Percentiles rank a stretch among this genome's conserved stretches.
Evolutionary conservation across 1,140 invertebrate species (phyloP).

Genomic region (Orussus abietinus): DNA sequence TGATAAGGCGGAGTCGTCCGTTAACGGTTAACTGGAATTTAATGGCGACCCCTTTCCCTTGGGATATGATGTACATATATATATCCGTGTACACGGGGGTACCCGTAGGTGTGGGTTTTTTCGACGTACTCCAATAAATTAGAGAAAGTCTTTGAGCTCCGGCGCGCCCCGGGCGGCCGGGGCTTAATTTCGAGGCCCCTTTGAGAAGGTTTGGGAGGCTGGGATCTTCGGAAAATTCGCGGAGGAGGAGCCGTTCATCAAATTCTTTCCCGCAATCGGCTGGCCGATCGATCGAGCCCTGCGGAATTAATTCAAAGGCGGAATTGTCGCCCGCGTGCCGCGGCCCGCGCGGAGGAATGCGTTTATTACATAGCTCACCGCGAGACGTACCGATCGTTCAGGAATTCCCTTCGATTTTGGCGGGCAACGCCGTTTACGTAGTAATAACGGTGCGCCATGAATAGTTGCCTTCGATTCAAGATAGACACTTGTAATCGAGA

Average conservation of each 20-base stretch:
- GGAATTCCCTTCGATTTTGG: slow-evolving; percentile 16
- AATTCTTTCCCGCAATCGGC: slow-evolving; percentile 10
- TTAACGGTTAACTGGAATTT: no score
- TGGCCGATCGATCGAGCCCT: slow-evolving; percentile 1
- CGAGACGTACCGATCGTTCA: neutral
- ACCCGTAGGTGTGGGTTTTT: slow-evolving; percentile 11
- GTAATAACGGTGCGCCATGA: no score
- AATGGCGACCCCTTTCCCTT: no score
- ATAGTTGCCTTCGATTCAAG: no score
- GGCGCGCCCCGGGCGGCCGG: neutral
- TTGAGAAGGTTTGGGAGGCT: no score
- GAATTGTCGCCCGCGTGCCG: slow-evolving; percentile 11
- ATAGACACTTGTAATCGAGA: no score
- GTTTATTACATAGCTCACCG: slow-evolving; percentile 19
- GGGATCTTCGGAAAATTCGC: no score
- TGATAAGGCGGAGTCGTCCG: no score
- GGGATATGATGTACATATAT: no score
- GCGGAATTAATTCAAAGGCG: slow-evolving; percentile 15
- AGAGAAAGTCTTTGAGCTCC: neutral
- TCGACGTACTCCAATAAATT: neutral
- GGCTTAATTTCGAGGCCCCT: no score
- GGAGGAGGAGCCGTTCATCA: slow-evolving; percentile 6
- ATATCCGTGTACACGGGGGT: slow-evolving; percentile 8
- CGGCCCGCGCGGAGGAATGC: slow-evolving; percentile 12
- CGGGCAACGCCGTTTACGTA: no score